phyloP scores from a whole-genome alignment of 2,888 invertebrate genomes.

The Hydraecia micacea region DNA sequence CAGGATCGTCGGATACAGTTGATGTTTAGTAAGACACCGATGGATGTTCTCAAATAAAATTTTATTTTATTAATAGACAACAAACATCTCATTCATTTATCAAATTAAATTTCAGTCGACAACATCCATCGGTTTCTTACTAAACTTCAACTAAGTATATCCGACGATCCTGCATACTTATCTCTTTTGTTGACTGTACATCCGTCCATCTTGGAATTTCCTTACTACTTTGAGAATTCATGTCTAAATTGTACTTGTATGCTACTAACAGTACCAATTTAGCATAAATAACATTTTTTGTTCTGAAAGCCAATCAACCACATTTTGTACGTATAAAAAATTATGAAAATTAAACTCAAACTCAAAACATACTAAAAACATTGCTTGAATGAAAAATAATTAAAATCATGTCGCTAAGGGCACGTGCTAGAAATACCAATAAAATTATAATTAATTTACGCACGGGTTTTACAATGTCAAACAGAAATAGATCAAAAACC shows the following conservation, averaged over 20 bases:
- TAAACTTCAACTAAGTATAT: too few species aligned
- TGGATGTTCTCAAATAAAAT: too few species aligned
- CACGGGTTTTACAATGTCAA: slow-evolving; percentile 6
- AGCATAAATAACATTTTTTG: not conserved
- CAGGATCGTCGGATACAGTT: too few species aligned
- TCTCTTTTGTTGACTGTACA: too few species aligned
- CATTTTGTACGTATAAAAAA: not conserved
- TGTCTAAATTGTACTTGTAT: not conserved
- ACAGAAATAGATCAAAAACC: slow-evolving; percentile 34
- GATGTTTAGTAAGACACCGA: too few species aligned
- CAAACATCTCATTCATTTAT: too few species aligned
- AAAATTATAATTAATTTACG: not conserved
- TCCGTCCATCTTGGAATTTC: too few species aligned
- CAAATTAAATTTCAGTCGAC: too few species aligned
- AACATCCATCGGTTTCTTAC: too few species aligned
- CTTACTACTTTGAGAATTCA: not conserved
- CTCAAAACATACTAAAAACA: not conserved
- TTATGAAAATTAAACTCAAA: not conserved
- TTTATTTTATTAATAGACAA: too few species aligned
- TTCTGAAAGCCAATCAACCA: not conserved
- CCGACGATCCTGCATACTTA: too few species aligned
- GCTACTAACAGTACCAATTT: not conserved
- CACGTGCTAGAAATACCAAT: not conserved
- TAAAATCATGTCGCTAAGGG: not conserved
- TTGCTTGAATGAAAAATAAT: not conserved